These are phyloP conservation scores for Drosophila simulans DNA, from an alignment of 1,140 invertebrate genomes.

Conservation along the genomic window DNA sequence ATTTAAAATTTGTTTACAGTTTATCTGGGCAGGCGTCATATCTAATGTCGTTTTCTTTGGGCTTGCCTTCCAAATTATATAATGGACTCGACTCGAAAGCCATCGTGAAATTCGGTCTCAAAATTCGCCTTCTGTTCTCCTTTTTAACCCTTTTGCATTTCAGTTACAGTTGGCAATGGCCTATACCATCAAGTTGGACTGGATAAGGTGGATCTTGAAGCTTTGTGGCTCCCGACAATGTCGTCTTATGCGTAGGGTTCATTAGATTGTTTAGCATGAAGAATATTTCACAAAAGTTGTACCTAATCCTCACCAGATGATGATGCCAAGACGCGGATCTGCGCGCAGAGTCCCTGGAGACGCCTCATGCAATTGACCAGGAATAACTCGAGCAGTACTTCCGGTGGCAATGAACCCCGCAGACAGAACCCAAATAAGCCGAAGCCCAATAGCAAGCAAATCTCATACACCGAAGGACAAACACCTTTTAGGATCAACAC, in stretches of 20 bases:
- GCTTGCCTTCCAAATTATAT: background rate
- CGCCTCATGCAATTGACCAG: background rate
- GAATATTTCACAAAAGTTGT: background rate
- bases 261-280: background rate
- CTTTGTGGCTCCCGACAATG: background rate
- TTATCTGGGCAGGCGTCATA: too few relatives aligned
- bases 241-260: background rate
- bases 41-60: background rate
- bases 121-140: constrained; percentile 18
- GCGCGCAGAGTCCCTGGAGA: constrained; percentile 1
- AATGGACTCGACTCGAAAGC: constrained; percentile 1
- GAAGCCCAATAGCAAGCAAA: background rate
- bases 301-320: background rate
- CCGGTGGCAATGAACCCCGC: background rate
- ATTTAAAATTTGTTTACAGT: background rate
- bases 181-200: constrained; percentile 2
- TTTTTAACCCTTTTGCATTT: background rate
- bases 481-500: background rate
- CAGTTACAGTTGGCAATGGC: constrained; percentile 16
- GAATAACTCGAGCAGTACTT: background rate
- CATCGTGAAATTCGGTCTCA: constrained; percentile 8
- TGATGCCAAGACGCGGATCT: background rate
- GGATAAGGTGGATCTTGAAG: constrained; percentile 3
- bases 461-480: too few relatives aligned
- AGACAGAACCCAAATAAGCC: background rate